Percentiles rank a stretch among this genome's conserved stretches.
Conservation (phyloP, 2,797 vertebrate genomes). For the Toxotes lorentzi region DNA sequence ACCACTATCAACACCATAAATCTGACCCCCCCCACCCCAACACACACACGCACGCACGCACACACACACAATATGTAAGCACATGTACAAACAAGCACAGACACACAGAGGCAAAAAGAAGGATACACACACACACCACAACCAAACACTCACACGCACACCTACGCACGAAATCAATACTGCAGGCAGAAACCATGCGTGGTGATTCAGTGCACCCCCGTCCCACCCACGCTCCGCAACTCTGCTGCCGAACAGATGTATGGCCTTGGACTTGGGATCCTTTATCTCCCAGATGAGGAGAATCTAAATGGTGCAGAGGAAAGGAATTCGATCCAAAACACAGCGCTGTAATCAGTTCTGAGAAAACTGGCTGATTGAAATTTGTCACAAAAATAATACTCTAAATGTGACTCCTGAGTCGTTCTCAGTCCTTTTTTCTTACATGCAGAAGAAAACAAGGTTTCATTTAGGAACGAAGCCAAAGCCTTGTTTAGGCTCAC, state of each 20-base stretch:
- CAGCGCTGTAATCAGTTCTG: neutral
- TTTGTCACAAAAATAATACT: conserved; percentile 1
- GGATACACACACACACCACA: conserved; percentile 17
- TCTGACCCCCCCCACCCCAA: conserved; percentile 42
- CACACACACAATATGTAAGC: conserved; percentile 6
- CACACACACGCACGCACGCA: neutral
- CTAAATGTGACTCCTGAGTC: neutral
- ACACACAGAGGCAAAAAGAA: neutral
- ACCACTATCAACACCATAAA: conserved; percentile 62
- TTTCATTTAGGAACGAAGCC: neutral
- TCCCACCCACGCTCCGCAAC: conserved; percentile 67
- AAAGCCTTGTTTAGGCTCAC: conserved; percentile 11
- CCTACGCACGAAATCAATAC: conserved; percentile 74
- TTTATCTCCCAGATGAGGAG: conserved; percentile 57
- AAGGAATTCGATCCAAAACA: conserved; percentile 30
- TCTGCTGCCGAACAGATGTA: conserved; percentile 59
- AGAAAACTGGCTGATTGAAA: conserved; percentile 1
- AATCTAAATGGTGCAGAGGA: conserved; percentile 44
- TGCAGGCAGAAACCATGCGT: conserved; percentile 68
- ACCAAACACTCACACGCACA: conserved; percentile 45
- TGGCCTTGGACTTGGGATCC: conserved; percentile 58
- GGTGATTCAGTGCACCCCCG: conserved; percentile 74
- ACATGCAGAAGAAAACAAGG: neutral
- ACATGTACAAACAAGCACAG: conserved; percentile 7
- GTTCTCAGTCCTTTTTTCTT: neutral